Evolutionary conservation across 1,140 invertebrate species (phyloP).

Genomic region (Kradibia gibbosae): DNA sequence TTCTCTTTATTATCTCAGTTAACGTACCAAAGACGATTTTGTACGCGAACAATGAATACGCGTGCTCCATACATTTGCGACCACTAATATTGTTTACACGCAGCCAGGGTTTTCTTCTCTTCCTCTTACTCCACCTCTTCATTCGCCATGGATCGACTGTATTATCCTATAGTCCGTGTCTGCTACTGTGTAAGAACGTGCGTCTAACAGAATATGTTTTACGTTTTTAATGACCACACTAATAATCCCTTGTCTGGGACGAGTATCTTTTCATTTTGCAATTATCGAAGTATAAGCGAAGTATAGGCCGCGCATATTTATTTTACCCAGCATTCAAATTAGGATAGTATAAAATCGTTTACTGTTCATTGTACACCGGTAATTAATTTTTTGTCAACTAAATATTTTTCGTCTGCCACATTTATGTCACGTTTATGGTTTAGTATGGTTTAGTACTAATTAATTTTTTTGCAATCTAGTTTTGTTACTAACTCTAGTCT

Average conservation of each 20-base stretch:
- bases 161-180: conserved; percentile 19
- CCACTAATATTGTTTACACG: background rate
- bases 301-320: background rate
- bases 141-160: too few relatives aligned
- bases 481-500: too few relatives aligned
- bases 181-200: conserved; percentile 33
- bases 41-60: background rate
- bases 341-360: too few relatives aligned
- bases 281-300: background rate
- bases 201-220: background rate
- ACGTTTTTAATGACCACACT: conserved; percentile 30
- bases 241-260: background rate
- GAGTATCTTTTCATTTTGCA: background rate
- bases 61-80: background rate
- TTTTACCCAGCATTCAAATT: background rate
- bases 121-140: background rate
- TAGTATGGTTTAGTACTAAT: too few relatives aligned
- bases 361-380: too few relatives aligned
- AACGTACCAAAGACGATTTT: conserved; percentile 14
- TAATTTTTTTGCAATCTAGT: too few relatives aligned
- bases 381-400: too few relatives aligned
- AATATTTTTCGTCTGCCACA: too few relatives aligned
- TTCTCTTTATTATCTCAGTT: conserved; percentile 39
- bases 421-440: too few relatives aligned
- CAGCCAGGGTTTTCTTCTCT: background rate